Evolutionary conservation across 2,888 invertebrate species (phyloP), one percentile per base, ranked within the genome.

Genomic region (Pheosia tremula): DNA sequence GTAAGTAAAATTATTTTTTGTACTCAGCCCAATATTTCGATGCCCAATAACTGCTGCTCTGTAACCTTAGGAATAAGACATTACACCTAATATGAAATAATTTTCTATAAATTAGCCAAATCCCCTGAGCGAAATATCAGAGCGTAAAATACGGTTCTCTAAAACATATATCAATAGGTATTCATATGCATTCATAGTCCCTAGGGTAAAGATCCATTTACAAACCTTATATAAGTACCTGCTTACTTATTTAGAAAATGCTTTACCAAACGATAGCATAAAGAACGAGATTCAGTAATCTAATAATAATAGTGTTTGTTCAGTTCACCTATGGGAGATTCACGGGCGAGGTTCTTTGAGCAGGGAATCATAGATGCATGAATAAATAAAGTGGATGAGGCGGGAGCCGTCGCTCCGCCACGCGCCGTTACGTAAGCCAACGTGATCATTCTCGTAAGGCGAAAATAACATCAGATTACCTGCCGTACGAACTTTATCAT

Each of bases 301-400:
- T 61, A 64, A 68, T 59, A 66, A 68, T 72, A 67, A 67, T 69
- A 68, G 53, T 58, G 56, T 61, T 69, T 61, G 60, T 59, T 71
- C 61, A 63, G 60, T 57, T 60, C 67, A 39, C 74, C 71, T 61
- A 39, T 59, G 67, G 71, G 69, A 69, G 24, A 24, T 55, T 57
- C 4, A n/a, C 45, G 55, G 50, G 36, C 56, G 13, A 39, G 37
- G 52, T 61, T 69, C 56, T 62, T 68, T 60, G 60, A 50, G 50
- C 39, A 57, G 60, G 47, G 57, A 67, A 66, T 74, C 67, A 66
- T 65, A 58, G 58, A 41, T 63, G 62, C 60, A 56, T 77, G 75
- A 78, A 81, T 81, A 78, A 78, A 62, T 78, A 75, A 78, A 69
- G 58, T 54, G 62, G 41, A 62, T 56, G 54, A 59, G 59, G 57